Evolutionary conservation across 2,888 invertebrate species (phyloP), one percentile per base, ranked within the genome.

Genomic region (Agriotes lineatus): DNA sequence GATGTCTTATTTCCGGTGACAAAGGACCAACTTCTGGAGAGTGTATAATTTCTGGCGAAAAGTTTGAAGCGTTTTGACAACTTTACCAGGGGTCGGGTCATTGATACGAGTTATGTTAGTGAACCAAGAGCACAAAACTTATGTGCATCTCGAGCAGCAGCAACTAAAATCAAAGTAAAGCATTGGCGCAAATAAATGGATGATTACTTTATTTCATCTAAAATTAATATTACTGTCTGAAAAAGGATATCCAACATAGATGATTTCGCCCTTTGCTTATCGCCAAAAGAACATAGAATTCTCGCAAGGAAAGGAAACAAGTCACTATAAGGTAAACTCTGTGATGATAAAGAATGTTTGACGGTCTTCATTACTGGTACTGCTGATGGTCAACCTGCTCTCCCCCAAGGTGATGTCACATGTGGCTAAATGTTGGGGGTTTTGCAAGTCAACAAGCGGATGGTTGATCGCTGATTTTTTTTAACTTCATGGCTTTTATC

Each of bases 21-120:
- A 4, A 66, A 66, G 64, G 76, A 77, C 42, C 35, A 62, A 66
- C 22, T 60, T 3, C 7, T 48, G 7, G 25, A 60, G 45, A 56
- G 39, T 59, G 63, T 52, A 37, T 48, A 10, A 66, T 9, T 35
- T 60, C 60, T 42, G 66, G 44, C 44, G n/a, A 42, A 44, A 44
- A 59, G 20, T 14, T 20, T 45, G 45, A 20, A 18, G 10, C 18
- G 18, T 18, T 12, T 3, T 10, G 20, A 18, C 20, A 7, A 10
- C 6, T 52, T 52, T 52, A 52, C 25, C 12, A 14, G 30, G 12
- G 52, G 30, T 14, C 10, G 30, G 7, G 67, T 20, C 67, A 70
- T 12, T 82, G 81, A 80, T 82, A 75, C 61, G 56, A 75, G 14
- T 64, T 20, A 7, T 67, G 1, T 83, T 81, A 74, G 61, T 77